Evolutionary conservation across 1,140 invertebrate species (phyloP).

Genomic region (Coelopa frigida): DNA sequence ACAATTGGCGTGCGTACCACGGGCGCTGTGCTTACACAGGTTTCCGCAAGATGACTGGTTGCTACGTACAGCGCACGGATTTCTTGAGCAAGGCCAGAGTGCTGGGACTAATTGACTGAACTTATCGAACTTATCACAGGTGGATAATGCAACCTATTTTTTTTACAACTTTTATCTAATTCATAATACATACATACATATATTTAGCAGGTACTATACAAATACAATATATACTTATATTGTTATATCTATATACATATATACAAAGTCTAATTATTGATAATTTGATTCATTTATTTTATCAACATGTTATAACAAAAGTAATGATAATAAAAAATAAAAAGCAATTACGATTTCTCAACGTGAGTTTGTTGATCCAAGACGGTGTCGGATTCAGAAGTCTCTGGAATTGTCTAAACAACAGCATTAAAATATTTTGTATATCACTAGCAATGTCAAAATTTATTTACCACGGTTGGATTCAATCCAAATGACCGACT

Average conservation of each 20-base stretch:
- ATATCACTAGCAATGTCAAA: too few relatives aligned
- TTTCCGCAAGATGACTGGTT: slow-evolving; percentile 50
- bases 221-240: slow-evolving; percentile 2
- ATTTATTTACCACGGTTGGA: too few relatives aligned
- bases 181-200: slow-evolving; percentile 6
- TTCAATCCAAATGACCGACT: too few relatives aligned
- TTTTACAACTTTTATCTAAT: neutral
- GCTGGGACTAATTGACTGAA: slow-evolving; percentile 44
- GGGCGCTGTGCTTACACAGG: slow-evolving; percentile 60
- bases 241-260: neutral
- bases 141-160: neutral
- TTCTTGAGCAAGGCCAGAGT: slow-evolving; percentile 52
- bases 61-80: slow-evolving; percentile 56
- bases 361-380: too few relatives aligned
- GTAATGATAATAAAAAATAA: too few relatives aligned
- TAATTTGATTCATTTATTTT: neutral
- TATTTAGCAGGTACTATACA: neutral
- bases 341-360: too few relatives aligned
- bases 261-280: neutral
- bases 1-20: slow-evolving; percentile 70
- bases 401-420: too few relatives aligned
- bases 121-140: too few relatives aligned
- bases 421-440: too few relatives aligned
- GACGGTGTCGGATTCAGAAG: too few relatives aligned
- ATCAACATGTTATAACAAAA: neutral